Conservation (phyloP, 2,797 vertebrate species). For the Nannoperca obscura region DNA sequence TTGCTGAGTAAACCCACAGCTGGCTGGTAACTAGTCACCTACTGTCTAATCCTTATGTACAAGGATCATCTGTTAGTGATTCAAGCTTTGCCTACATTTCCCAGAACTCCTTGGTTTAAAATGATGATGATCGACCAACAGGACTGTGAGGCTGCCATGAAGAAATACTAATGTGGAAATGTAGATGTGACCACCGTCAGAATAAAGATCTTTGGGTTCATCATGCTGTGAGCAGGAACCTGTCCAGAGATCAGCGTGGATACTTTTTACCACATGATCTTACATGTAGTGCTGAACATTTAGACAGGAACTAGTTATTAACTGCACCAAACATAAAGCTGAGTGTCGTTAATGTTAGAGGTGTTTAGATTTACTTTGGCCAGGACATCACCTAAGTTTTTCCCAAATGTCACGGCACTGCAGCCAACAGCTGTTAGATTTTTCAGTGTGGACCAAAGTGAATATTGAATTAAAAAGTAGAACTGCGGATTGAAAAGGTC, state of each 20-base stretch:
- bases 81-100: neutral
- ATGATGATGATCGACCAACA: neutral
- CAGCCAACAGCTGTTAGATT: too few relatives aligned
- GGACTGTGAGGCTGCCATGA: neutral
- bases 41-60: neutral
- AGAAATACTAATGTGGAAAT: neutral
- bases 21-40: neutral
- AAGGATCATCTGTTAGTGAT: conserved; percentile 9
- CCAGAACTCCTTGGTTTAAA: neutral
- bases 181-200: neutral
- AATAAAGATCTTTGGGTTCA: neutral
- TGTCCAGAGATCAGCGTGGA: neutral
- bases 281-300: neutral
- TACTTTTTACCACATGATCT: neutral
- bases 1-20: neutral
- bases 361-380: too few relatives aligned
- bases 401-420: too few relatives aligned
- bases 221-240: neutral
- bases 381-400: too few relatives aligned
- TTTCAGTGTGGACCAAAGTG: too few relatives aligned
- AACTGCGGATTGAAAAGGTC: too few relatives aligned
- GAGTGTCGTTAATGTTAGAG: too few relatives aligned
- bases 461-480: too few relatives aligned
- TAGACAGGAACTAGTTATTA: neutral
- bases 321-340: too few relatives aligned